These are phyloP conservation scores for Dryadula phaetusa DNA, from an alignment of 2,888 invertebrate species.

Conservation along the genomic window DNA sequence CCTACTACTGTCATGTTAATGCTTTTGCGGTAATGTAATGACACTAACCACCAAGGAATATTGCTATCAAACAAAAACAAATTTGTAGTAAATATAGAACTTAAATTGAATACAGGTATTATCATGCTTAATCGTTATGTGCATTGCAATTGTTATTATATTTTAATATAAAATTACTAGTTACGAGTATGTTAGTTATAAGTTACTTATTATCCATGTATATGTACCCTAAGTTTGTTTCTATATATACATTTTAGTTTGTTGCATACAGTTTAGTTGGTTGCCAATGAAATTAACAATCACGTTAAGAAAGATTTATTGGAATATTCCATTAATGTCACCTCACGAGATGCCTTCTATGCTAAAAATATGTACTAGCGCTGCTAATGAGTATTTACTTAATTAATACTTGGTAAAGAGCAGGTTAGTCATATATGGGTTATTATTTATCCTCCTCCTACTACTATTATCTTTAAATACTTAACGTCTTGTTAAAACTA, in stretches of 20 bases:
- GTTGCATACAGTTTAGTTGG: too few relatives aligned
- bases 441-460: slow-evolving; percentile 12
- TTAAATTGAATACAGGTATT: too few relatives aligned
- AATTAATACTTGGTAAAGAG: background rate
- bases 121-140: too few relatives aligned
- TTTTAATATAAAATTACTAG: too few relatives aligned
- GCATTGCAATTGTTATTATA: too few relatives aligned
- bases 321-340: background rate
- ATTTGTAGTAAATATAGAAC: background rate
- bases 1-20: too few relatives aligned
- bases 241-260: too few relatives aligned
- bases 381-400: background rate
- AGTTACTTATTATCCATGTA: too few relatives aligned
- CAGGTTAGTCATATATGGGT: background rate
- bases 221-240: too few relatives aligned
- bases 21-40: too few relatives aligned
- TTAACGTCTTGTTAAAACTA: slow-evolving; percentile 11
- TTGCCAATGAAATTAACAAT: too few relatives aligned
- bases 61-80: background rate
- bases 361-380: background rate
- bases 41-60: background rate
- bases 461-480: slow-evolving; percentile 1
- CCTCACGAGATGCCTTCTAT: background rate
- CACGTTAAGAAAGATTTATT: background rate
- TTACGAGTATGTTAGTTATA: too few relatives aligned